phyloP scores from a whole-genome alignment of 2,797 vertebrate species.

The Sebastes taczanowskii region DNA sequence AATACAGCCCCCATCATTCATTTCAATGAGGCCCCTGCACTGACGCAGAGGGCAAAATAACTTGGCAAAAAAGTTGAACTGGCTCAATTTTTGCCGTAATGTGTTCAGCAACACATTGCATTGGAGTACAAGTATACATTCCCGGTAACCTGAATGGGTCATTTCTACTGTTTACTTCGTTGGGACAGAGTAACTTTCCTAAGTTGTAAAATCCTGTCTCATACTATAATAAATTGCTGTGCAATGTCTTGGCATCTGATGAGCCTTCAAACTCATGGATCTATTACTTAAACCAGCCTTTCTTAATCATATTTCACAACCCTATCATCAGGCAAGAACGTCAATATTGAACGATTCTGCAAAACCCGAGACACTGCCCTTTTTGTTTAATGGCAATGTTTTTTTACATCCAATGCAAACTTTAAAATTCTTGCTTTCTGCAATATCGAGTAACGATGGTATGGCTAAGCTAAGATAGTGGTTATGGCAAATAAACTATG shows the following conservation, averaged over 20 bases:
- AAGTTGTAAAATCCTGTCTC: constrained; percentile 4
- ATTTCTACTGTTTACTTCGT: not conserved
- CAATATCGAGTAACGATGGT: not conserved
- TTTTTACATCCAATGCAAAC: not conserved
- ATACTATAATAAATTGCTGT: not conserved
- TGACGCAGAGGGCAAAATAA: not conserved
- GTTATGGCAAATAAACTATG: no score
- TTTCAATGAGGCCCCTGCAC: not conserved
- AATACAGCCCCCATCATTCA: not conserved
- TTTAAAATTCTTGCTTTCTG: not conserved
- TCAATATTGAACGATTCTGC: not conserved
- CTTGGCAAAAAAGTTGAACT: not conserved
- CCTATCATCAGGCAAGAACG: not conserved
- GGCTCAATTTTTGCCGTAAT: not conserved
- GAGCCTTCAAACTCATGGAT: not conserved
- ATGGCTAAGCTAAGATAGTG: no score
- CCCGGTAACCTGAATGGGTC: not conserved
- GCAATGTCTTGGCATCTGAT: not conserved
- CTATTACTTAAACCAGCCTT: not conserved
- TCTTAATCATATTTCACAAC: not conserved
- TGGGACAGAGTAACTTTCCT: not conserved
- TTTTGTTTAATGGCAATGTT: not conserved
- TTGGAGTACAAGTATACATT: not conserved
- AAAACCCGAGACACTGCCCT: not conserved
- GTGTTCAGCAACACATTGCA: not conserved